Evolutionary conservation across 2,797 vertebrate species (phyloP).

Genomic region (Neosilurus mollespiculum): DNA sequence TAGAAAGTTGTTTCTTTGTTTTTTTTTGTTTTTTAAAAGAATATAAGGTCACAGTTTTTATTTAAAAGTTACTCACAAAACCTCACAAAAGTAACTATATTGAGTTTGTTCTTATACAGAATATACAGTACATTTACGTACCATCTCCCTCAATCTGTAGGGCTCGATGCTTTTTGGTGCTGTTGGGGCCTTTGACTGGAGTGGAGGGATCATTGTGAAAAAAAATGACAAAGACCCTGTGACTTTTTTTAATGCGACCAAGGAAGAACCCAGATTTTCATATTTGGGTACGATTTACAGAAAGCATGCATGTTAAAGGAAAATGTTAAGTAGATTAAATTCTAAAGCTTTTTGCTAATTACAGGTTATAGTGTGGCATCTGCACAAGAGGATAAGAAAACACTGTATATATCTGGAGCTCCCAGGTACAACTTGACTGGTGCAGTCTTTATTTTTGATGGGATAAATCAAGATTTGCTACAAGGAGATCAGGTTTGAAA

Average conservation of each 20-base stretch:
- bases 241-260: conserved; percentile 71
- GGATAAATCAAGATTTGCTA: conserved; percentile 55
- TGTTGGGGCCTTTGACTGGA: conserved; percentile 79
- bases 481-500: conserved; percentile 73
- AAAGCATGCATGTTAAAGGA: not conserved
- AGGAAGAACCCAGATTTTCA: conserved; percentile 59
- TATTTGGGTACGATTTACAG: conserved; percentile 72
- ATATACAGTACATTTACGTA: not conserved
- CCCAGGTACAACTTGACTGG: conserved; percentile 70
- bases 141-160: conserved; percentile 55
- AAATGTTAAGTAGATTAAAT: not conserved
- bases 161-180: conserved; percentile 70
- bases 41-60: not conserved
- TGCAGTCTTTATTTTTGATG: conserved; percentile 69
- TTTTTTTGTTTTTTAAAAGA: not conserved
- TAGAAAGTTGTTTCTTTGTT: not conserved
- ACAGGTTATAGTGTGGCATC: conserved; percentile 73
- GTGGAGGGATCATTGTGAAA: conserved; percentile 73
- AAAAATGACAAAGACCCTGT: not conserved
- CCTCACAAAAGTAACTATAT: not conserved
- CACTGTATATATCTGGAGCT: conserved; percentile 71
- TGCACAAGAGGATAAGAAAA: conserved; percentile 34
- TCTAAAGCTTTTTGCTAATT: conserved; percentile 18
- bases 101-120: not conserved
- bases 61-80: not conserved